Percentiles rank a stretch among this genome's conserved stretches.
Conservation (phyloP, 2,797 vertebrate species). For the Leuciscus waleckii region DNA sequence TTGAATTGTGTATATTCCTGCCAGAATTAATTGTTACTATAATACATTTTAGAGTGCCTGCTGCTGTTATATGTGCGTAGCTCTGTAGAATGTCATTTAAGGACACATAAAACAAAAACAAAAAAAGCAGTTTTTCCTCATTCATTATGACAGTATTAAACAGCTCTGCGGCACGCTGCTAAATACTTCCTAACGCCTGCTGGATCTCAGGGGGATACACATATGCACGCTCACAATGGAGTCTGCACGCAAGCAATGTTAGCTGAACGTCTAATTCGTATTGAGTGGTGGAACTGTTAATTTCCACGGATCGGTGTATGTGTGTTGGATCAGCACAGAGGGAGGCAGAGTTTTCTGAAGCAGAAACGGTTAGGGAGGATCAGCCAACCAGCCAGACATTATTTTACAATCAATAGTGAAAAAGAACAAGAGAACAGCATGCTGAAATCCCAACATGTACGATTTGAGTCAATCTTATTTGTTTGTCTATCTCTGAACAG, state of each 20-base stretch:
- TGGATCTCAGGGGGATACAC: constrained; percentile 42
- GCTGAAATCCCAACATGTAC: constrained; percentile 51
- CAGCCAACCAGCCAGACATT: constrained; percentile 52
- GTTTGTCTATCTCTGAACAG: constrained; percentile 45
- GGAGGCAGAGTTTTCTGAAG: constrained; percentile 18
- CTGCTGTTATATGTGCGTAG: not conserved
- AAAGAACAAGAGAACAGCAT: constrained; percentile 42
- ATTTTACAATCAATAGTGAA: constrained; percentile 64
- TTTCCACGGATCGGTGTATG: constrained; percentile 20
- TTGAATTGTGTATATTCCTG: not conserved
- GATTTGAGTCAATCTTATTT: constrained; percentile 49
- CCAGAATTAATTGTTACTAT: not conserved
- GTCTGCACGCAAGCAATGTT: constrained; percentile 14
- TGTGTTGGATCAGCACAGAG: constrained; percentile 20
- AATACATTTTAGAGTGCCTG: not conserved
- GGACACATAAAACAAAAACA: constrained; percentile 17
- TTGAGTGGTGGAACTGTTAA: constrained; percentile 26
- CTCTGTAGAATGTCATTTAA: not conserved
- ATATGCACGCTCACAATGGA: constrained; percentile 13
- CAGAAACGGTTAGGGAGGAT: constrained; percentile 51
- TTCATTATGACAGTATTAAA: constrained; percentile 42
- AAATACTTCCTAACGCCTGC: constrained; percentile 45
- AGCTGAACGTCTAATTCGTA: constrained; percentile 31
- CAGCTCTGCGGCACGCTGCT: constrained; percentile 20
- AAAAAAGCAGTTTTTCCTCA: constrained; percentile 10